Percentiles rank a stretch among this genome's conserved stretches.
phyloP scores from a whole-genome alignment of 2,797 vertebrate genomes.

The Gymnodraco acuticeps region DNA sequence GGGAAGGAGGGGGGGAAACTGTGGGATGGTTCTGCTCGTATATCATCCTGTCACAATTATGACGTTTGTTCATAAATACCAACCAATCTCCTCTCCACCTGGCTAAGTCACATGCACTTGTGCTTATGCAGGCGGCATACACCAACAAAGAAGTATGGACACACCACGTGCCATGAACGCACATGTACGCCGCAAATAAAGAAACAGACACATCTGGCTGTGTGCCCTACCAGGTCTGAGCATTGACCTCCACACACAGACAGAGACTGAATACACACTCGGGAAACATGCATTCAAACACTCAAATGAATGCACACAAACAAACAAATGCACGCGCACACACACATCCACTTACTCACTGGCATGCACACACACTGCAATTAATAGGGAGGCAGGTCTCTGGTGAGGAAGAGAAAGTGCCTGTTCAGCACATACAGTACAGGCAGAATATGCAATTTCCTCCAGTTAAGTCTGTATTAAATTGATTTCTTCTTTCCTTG shows the following conservation, averaged over 20 bases:
- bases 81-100: slow-evolving; percentile 87
- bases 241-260: slow-evolving; percentile 70
- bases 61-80: slow-evolving; percentile 91
- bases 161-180: slow-evolving; percentile 41
- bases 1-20: slow-evolving; percentile 56
- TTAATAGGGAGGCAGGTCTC: slow-evolving; percentile 83
- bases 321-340: slow-evolving; percentile 70
- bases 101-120: slow-evolving; percentile 83
- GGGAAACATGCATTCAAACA: slow-evolving; percentile 31
- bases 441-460: slow-evolving; percentile 91
- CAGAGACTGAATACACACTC: slow-evolving; percentile 47
- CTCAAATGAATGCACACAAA: slow-evolving; percentile 37
- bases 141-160: slow-evolving; percentile 64
- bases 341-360: slow-evolving; percentile 56
- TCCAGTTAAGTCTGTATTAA: slow-evolving; percentile 91
- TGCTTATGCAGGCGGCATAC: slow-evolving; percentile 57
- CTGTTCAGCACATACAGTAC: slow-evolving; percentile 84
- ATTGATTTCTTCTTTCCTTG: slow-evolving; percentile 91
- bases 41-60: slow-evolving; percentile 92
- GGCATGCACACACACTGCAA: slow-evolving; percentile 74
- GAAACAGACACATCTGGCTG: slow-evolving; percentile 65
- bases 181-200: slow-evolving; percentile 51
- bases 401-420: slow-evolving; percentile 84
- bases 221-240: slow-evolving; percentile 60
- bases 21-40: slow-evolving; percentile 78